Evolutionary conservation across 2,113 vertebrate species (phyloP), one percentile per base, ranked within the genome.

Genomic region (Poecilia latipinna): DNA sequence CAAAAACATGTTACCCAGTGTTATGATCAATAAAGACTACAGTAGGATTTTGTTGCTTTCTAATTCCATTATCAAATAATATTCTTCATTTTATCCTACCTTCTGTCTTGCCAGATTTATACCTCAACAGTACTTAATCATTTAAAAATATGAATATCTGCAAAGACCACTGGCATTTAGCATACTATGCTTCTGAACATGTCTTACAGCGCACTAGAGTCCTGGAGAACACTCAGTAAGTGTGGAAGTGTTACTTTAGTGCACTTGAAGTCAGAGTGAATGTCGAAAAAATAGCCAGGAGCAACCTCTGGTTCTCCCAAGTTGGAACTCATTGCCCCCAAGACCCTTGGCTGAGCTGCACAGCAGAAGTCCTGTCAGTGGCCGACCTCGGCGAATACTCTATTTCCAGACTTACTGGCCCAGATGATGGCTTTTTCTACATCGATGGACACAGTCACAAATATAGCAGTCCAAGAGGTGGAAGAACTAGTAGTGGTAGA

Each of bases 391-490:
- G 82, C 87, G 83, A 90, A 86, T 92, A 93, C 92, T 94, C 93
- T 90, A 95, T 95, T 95, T 95, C 94, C 93, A 95, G 88, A 94
- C 93, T 91, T 93, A 93, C 91, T 95, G 94, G 91, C 93, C 93
- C 93, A 94, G 91, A 94, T 94, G 94, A 95, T 95, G 90, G 92
- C 92, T 95, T 95, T 95, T 95, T 95, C 92, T 93, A 93, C 93
- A 92, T 91, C 93, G 90, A 80, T 92, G 88, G 88, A 69, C 89
- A 69, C 91, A 87, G 89, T 89, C 88, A 91, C 93, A 95, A 95
- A 95, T 94, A 94, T 91, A 93, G 92, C 86, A 86, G 88, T 93
- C 87, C 84, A 72, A 88, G 85, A 90, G 88, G 88, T 87, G 87
- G 90, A 89, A 90, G 89, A 80, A 78, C 88, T 61, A 78, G 73